Percentiles rank a stretch among this genome's conserved stretches.
Conservation (phyloP, 2,888 invertebrate species). For the Lordiphosa fenestrarum region DNA sequence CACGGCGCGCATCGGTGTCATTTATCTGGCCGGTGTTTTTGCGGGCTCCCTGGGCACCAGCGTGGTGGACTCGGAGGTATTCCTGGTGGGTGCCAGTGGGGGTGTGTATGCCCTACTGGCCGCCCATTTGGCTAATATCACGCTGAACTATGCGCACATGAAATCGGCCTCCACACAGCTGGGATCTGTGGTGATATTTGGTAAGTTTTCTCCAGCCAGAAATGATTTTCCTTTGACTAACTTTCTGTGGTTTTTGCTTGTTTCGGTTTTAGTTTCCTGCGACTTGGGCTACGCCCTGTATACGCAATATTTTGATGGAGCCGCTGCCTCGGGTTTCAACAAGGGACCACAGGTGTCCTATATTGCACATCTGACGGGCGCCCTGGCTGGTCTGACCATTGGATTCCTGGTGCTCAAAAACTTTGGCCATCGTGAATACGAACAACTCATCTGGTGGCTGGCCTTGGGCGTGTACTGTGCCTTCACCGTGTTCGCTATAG, state of each 20-base stretch:
- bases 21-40: slow-evolving; percentile 96
- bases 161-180: slow-evolving; percentile 94
- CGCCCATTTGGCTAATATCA: slow-evolving; percentile 89
- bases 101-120: slow-evolving; percentile 98
- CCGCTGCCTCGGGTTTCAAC: slow-evolving; percentile 42
- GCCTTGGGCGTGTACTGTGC: slow-evolving; percentile 96
- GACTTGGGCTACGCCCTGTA: slow-evolving; percentile 98
- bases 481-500: slow-evolving; percentile 94
- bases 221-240: slow-evolving; percentile 9
- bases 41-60: slow-evolving; percentile 92
- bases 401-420: slow-evolving; percentile 96
- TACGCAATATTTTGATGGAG: slow-evolving; percentile 85
- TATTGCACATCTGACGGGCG: slow-evolving; percentile 97
- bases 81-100: slow-evolving; percentile 97
- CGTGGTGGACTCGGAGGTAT: slow-evolving; percentile 96
- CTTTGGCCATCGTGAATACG: slow-evolving; percentile 96
- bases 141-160: slow-evolving; percentile 97
- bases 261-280: slow-evolving; percentile 85
- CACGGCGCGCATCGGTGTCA: slow-evolving; percentile 90
- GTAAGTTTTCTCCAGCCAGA: slow-evolving; percentile 81
- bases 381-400: slow-evolving; percentile 95
- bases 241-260: neutral
- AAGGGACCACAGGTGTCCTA: slow-evolving; percentile 91
- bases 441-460: slow-evolving; percentile 97
- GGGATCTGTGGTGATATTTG: slow-evolving; percentile 94